These are phyloP conservation scores for Rhagoletis pomonella DNA, from an alignment of 1,140 invertebrate species.

Conservation along the genomic window DNA sequence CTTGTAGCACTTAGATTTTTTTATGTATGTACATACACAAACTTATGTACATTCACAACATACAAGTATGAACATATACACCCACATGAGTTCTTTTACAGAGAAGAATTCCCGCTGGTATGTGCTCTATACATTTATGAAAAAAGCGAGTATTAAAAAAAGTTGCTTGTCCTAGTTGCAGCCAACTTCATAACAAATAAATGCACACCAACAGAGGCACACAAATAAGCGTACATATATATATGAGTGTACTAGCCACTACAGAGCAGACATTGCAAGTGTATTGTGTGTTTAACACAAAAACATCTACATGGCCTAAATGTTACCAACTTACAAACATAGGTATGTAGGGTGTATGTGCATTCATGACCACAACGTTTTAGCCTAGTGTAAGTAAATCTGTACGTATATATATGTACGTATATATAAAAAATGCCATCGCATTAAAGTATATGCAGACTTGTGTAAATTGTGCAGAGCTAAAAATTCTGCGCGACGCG, in stretches of 20 bases:
- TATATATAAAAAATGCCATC: not conserved
- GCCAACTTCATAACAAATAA: slow-evolving; percentile 24
- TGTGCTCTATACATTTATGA: slow-evolving; percentile 1
- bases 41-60: not conserved
- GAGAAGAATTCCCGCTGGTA: not conserved
- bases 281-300: slow-evolving; percentile 7
- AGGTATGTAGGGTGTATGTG: too few relatives aligned
- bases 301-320: not conserved
- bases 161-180: slow-evolving; percentile 28
- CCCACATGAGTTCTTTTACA: not conserved
- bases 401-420: too few relatives aligned
- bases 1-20: not conserved
- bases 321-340: not conserved
- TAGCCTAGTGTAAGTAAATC: too few relatives aligned
- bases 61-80: not conserved
- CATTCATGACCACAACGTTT: too few relatives aligned
- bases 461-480: slow-evolving; percentile 21
- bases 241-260: too few relatives aligned
- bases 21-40: not conserved
- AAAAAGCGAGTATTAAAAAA: not conserved
- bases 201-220: not conserved
- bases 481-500: not conserved
- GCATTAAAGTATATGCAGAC: not conserved
- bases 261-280: not conserved
- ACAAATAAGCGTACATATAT: too few relatives aligned